phyloP scores from a whole-genome alignment of 2,888 invertebrate genomes.

The Stenodera caucasica region DNA sequence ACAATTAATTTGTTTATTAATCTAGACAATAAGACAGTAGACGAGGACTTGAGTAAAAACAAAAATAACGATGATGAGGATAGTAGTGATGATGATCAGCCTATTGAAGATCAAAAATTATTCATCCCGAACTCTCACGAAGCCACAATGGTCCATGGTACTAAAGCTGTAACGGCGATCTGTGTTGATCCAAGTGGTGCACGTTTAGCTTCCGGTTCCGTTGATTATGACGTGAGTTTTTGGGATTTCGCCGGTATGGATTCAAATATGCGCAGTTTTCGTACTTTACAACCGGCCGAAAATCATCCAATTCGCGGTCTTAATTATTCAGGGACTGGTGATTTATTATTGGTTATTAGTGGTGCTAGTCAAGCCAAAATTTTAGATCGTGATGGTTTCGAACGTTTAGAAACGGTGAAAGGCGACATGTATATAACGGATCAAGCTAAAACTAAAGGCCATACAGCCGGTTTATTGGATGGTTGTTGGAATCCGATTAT shows the following conservation, averaged over 20 bases:
- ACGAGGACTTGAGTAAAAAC: slow-evolving; percentile 33
- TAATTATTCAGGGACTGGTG: slow-evolving; percentile 93
- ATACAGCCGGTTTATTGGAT: slow-evolving; percentile 85
- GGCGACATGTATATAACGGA: slow-evolving; percentile 85
- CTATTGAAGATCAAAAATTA: slow-evolving; percentile 54
- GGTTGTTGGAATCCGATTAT: slow-evolving; percentile 94
- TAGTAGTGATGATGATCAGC: slow-evolving; percentile 46
- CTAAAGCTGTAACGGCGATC: slow-evolving; percentile 85
- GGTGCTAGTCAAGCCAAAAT: slow-evolving; percentile 94
- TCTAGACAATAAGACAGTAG: slow-evolving; percentile 39
- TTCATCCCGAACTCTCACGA: slow-evolving; percentile 76
- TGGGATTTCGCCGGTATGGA: slow-evolving; percentile 99
- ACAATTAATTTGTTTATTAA: neutral
- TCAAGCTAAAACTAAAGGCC: slow-evolving; percentile 89
- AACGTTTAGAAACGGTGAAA: slow-evolving; percentile 88
- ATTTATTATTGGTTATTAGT: slow-evolving; percentile 87
- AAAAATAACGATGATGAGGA: slow-evolving; percentile 35
- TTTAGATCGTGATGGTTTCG: slow-evolving; percentile 84
- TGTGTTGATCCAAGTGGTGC: slow-evolving; percentile 95
- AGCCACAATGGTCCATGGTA: slow-evolving; percentile 86
- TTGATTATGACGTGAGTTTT: slow-evolving; percentile 94
- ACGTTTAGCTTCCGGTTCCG: slow-evolving; percentile 67
- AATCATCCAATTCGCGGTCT: slow-evolving; percentile 89
- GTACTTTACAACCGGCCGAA: slow-evolving; percentile 93
- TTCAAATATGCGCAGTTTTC: slow-evolving; percentile 84